Conservation (phyloP, 2,888 invertebrate genomes). For the Ischnus inquisitorius region DNA sequence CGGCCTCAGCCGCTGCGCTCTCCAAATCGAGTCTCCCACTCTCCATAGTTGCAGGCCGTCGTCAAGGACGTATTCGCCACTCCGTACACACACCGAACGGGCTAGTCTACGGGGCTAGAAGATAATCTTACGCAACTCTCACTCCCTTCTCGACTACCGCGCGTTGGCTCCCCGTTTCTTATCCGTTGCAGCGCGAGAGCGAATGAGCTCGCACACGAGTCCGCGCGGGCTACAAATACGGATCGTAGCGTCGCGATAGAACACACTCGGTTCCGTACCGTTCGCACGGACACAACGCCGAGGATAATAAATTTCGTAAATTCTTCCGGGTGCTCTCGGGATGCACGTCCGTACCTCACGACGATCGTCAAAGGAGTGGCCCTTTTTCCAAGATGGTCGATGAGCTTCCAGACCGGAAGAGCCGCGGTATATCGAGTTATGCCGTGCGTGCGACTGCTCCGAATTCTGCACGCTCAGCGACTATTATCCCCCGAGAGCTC, state of each 20-base stretch:
- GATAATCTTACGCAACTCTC: conserved; percentile 7
- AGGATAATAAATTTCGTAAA: neutral
- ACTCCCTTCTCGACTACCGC: neutral
- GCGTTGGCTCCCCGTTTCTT: neutral
- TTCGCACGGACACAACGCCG: neutral
- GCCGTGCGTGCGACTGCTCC: conserved; percentile 23
- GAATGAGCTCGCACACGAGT: neutral
- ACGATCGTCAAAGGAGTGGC: conserved; percentile 43
- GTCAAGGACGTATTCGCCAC: conserved; percentile 16
- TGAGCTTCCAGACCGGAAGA: conserved; percentile 36
- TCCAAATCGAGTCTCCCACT: conserved; percentile 81
- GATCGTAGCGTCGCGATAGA: neutral
- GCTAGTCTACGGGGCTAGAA: neutral
- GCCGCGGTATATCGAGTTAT: neutral
- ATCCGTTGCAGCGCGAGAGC: neutral
- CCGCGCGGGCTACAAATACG: neutral
- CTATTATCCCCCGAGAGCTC: conserved; percentile 38
- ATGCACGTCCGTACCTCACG: conserved; percentile 11
- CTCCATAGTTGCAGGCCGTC: conserved; percentile 74
- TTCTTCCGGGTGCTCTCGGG: neutral
- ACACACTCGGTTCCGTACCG: conserved; percentile 21
- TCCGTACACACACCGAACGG: neutral
- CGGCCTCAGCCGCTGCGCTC: conserved; percentile 70
- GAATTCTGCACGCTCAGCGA: conserved; percentile 32
- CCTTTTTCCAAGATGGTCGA: conserved; percentile 47